Evolutionary conservation across 2,888 invertebrate species (phyloP).

Genomic region (Sarcophaga subvicina): DNA sequence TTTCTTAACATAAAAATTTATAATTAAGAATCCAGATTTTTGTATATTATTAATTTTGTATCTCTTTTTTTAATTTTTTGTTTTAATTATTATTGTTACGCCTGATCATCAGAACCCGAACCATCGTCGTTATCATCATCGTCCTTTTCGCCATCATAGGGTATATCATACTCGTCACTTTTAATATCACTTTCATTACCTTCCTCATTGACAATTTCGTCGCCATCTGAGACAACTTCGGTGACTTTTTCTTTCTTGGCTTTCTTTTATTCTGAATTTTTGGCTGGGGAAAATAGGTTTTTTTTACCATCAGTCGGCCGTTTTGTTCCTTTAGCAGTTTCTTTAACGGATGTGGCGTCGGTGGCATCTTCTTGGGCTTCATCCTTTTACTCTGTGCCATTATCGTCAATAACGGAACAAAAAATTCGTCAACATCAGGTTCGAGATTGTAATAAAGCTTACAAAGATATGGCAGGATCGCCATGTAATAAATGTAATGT

Average conservation of each 20-base stretch:
- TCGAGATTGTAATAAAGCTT: too few relatives aligned
- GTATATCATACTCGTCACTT: constrained; percentile 81
- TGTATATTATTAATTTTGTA: constrained; percentile 74
- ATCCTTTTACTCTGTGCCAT: constrained; percentile 77
- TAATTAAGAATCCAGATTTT: constrained; percentile 77
- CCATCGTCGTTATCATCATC: constrained; percentile 81
- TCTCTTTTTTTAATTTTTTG: constrained; percentile 74
- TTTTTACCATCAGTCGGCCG: constrained; percentile 86
- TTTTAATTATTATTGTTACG: constrained; percentile 79
- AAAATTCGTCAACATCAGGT: too few relatives aligned
- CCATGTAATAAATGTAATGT: too few relatives aligned
- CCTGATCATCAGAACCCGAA: constrained; percentile 81
- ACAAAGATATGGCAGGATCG: too few relatives aligned
- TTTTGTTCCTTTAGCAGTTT: constrained; percentile 89
- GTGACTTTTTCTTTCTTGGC: constrained; percentile 80
- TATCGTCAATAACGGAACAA: constrained; percentile 69
- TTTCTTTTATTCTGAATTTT: constrained; percentile 81
- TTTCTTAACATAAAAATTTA: constrained; percentile 80
- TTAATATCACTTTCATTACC: constrained; percentile 80
- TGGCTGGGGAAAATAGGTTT: constrained; percentile 69
- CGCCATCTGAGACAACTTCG: constrained; percentile 79
- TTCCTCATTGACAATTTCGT: constrained; percentile 77
- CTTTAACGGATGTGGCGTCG: constrained; percentile 86
- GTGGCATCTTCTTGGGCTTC: constrained; percentile 73
- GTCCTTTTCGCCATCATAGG: constrained; percentile 80